These are phyloP conservation scores for Quadroppia sp. DNA, from an alignment of 2,888 invertebrate species.

Conservation along the genomic window DNA sequence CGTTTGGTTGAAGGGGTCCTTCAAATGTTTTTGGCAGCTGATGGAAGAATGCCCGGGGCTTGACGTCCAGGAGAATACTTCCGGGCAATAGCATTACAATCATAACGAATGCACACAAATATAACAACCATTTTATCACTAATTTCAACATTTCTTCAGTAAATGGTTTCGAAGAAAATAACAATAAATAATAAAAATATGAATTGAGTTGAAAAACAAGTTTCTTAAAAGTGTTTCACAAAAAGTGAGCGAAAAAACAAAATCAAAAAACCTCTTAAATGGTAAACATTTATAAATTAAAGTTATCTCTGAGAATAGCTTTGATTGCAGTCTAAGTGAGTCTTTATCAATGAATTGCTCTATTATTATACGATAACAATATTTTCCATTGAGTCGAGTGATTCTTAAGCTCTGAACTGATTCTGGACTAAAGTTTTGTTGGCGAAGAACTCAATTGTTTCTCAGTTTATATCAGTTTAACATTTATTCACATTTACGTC, in stretches of 20 bases:
- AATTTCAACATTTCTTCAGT: conserved; percentile 12
- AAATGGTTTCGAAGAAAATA: not conserved
- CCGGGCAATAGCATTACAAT: conserved; percentile 24
- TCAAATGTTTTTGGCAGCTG: conserved; percentile 53
- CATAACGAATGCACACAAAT: conserved; percentile 5
- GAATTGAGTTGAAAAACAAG: not conserved
- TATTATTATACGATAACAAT: conserved; percentile 4
- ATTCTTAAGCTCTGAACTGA: not conserved
- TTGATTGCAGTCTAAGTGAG: not conserved
- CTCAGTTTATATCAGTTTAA: not conserved
- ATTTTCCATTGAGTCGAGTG: not conserved
- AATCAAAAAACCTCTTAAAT: not conserved
- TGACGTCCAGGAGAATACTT: conserved; percentile 28
- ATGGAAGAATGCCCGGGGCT: not conserved
- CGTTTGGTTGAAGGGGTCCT: conserved; percentile 62
- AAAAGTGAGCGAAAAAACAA: not conserved
- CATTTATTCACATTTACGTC: not conserved
- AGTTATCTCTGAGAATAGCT: not conserved
- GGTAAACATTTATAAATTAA: not conserved
- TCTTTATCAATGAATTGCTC: not conserved
- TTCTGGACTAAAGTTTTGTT: not conserved
- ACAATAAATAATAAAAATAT: not conserved
- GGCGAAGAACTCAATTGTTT: not conserved
- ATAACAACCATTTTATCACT: not conserved
- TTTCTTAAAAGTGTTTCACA: not conserved